Base-by-base conservation (phyloP, 2,113 vertebrate genomes). In the Rhabdornis inornatus region DNA sequence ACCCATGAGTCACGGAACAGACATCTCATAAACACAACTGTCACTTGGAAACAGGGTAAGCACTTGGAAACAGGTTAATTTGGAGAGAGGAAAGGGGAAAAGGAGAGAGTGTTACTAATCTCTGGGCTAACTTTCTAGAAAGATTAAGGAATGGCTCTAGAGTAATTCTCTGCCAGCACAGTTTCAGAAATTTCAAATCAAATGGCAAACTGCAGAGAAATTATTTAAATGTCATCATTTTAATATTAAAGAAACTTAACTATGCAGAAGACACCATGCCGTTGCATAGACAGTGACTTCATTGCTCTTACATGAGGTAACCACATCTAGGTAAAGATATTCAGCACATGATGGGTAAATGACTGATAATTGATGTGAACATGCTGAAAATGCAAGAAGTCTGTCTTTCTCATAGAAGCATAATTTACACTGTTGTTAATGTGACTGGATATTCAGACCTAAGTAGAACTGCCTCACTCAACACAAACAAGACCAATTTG, bases 181-280 rank as follows among this genome's bases (percentile, higher is more conserved):
- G 10, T 68, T 72, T 24, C 37, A 56, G 44, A 92, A 71, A 72
- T 78, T 87, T 84, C 55, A 87, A 91, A 92, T 85, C 70, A 91
- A 86, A 86, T 59, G 33, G 47, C 56, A 88, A 86, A 89, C 52
- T 89, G 53, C 40, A 61, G 68, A 71, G 40, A 75, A 89, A 72
- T 63, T 65, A 69, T 65, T 94, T 78, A 49, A 86, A 89, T 44
- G 9, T 59, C 21, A 81, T 40, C 0, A 71, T 94, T 94, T 96
- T 95, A 89, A 94, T 91, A 56, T 50, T 75, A 89, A 90, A 94
- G 69, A 86, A 90, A 74, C 20, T 83, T 44, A 86, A 45, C 82
- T 91, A 70, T 1, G 55, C 35, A 71, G 60, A 85, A 91, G 56
- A 60, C 75, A 87, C 31, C 21, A 55, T 57, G 44, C 47, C 55